phyloP scores from a whole-genome alignment of 2,113 vertebrate species.

The Mugil cephalus region DNA sequence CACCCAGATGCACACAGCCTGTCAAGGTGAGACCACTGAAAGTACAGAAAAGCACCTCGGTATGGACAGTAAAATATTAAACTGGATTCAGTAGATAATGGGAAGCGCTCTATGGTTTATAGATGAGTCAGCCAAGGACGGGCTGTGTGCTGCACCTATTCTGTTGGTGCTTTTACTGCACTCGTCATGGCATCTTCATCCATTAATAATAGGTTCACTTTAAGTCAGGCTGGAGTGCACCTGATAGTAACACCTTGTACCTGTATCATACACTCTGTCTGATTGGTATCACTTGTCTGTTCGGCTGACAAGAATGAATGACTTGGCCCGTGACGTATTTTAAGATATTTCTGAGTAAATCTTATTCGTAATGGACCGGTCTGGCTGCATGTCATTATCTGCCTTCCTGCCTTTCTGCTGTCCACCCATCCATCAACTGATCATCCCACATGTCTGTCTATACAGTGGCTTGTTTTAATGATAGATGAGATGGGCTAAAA shows the following conservation, averaged over 20 bases:
- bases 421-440: slow-evolving; percentile 55
- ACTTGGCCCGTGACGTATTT: slow-evolving; percentile 7
- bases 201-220: slow-evolving; percentile 47
- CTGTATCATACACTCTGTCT: neutral
- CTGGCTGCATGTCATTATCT: slow-evolving; percentile 1
- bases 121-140: slow-evolving; percentile 43
- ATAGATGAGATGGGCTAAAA: slow-evolving; percentile 71
- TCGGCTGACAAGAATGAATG: neutral
- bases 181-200: slow-evolving; percentile 21
- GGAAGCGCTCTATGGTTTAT: slow-evolving; percentile 50
- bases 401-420: slow-evolving; percentile 24
- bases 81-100: slow-evolving; percentile 48
- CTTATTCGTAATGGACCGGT: slow-evolving; percentile 6
- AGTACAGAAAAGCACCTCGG: slow-evolving; percentile 1
- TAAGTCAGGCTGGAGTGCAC: neutral
- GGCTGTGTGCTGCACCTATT: slow-evolving; percentile 31
- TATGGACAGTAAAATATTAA: slow-evolving; percentile 61
- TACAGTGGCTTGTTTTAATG: slow-evolving; percentile 60
- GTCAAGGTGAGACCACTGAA: slow-evolving; percentile 1
- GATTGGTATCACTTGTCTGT: neutral
- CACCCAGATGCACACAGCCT: neutral
- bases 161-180: slow-evolving; percentile 8
- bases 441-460: slow-evolving; percentile 34
- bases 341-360: slow-evolving; percentile 3
- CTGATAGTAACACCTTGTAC: neutral